These are phyloP conservation scores for Drosophila saltans DNA, from an alignment of 1,140 invertebrate genomes.

Conservation along the genomic window DNA sequence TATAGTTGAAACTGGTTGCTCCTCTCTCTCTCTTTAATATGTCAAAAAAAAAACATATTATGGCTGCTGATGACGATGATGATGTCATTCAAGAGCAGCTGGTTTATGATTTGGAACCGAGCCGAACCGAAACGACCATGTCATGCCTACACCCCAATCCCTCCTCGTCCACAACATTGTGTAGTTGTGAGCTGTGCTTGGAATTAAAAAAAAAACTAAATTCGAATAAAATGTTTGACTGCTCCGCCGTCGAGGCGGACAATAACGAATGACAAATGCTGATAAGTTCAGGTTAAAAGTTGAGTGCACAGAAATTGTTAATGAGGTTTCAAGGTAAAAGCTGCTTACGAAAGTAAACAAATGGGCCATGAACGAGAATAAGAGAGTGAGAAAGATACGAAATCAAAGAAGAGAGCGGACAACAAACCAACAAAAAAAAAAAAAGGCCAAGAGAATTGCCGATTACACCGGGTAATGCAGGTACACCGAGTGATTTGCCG, in stretches of 20 bases:
- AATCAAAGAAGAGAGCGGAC: constrained; percentile 10
- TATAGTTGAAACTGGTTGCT: constrained; percentile 55
- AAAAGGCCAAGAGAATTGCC: constrained; percentile 12
- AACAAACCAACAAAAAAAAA: not conserved
- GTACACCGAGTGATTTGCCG: constrained; percentile 55
- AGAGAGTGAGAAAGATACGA: constrained; percentile 20
- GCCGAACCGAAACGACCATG: constrained; percentile 27
- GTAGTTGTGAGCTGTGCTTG: constrained; percentile 36
- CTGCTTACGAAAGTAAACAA: constrained; percentile 71
- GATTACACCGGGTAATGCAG: constrained; percentile 11
- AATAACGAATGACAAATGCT: constrained; percentile 49
- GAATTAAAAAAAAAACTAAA: constrained; percentile 46
- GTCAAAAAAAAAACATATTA: constrained; percentile 29
- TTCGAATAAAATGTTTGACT: constrained; percentile 42
- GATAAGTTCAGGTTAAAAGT: constrained; percentile 65
- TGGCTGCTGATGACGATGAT: constrained; percentile 60
- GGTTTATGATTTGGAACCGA: constrained; percentile 25
- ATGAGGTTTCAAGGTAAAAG: constrained; percentile 68
- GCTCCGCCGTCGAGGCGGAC: constrained; percentile 15
- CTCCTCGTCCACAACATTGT: not conserved
- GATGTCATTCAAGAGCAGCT: constrained; percentile 71
- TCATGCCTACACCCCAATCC: constrained; percentile 3
- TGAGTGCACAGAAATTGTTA: constrained; percentile 47
- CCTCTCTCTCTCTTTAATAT: not conserved
- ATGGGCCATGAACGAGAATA: constrained; percentile 31